Percentiles rank a stretch among this genome's conserved stretches.
Evolutionary conservation across 2,888 invertebrate genomes (phyloP).

Genomic region (Carabus problematicus): DNA sequence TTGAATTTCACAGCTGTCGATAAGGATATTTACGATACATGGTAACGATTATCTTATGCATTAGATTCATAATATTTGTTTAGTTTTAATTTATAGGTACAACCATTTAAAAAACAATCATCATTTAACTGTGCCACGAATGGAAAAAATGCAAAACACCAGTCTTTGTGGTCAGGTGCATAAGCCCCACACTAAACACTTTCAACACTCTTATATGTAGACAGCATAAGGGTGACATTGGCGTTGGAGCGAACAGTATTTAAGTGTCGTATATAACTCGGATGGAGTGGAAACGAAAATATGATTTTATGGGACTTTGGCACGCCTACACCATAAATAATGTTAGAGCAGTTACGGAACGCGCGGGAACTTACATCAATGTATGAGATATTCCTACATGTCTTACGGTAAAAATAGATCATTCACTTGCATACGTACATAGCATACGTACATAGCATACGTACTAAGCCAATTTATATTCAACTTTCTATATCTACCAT

Average conservation of each 20-base stretch:
- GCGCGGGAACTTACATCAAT: too few species aligned
- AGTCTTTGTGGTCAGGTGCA: too few species aligned
- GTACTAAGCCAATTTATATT: too few species aligned
- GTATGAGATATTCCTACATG: too few species aligned
- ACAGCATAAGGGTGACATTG: not conserved
- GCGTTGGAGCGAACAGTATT: not conserved
- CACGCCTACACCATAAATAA: slow-evolving; percentile 25
- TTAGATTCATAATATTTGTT: slow-evolving; percentile 42
- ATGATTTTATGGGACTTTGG: slow-evolving; percentile 22
- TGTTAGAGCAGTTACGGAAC: not conserved
- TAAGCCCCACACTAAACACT: too few species aligned
- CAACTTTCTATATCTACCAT: too few species aligned
- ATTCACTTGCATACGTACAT: too few species aligned
- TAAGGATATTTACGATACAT: slow-evolving; percentile 33
- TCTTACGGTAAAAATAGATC: too few species aligned
- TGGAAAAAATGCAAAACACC: too few species aligned
- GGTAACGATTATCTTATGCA: slow-evolving; percentile 41
- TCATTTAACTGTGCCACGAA: too few species aligned
- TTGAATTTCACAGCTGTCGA: slow-evolving; percentile 4
- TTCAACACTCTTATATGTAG: not conserved
- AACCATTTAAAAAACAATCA: slow-evolving; percentile 42
- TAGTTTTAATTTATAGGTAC: slow-evolving; percentile 39
- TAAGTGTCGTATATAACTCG: slow-evolving; percentile 8
- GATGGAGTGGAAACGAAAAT: slow-evolving; percentile 19
- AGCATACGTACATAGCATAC: too few species aligned